phyloP scores from a whole-genome alignment of 2,113 vertebrate genomes.

The Callopanchax toddi region DNA sequence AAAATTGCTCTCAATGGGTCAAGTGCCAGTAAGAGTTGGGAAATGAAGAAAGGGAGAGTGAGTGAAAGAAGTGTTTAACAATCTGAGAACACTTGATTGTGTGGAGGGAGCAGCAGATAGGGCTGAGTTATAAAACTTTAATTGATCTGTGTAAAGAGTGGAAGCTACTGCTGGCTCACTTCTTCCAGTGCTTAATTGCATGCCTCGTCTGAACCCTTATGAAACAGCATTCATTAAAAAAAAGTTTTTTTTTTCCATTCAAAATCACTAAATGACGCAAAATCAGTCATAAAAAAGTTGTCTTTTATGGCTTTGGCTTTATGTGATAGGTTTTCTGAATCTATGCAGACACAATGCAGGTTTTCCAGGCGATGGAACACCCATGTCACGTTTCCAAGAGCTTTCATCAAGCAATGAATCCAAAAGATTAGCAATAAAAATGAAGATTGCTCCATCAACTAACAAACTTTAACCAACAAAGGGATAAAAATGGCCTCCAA shows the following conservation, averaged over 20 bases:
- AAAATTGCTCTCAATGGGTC: slow-evolving; percentile 76
- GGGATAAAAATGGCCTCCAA: too few species aligned
- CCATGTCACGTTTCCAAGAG: slow-evolving; percentile 33
- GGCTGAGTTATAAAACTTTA: slow-evolving; percentile 78
- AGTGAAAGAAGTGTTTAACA: slow-evolving; percentile 67
- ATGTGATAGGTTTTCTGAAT: slow-evolving; percentile 78
- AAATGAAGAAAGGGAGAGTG: slow-evolving; percentile 33
- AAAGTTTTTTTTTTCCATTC: slow-evolving; percentile 68
- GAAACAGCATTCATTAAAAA: slow-evolving; percentile 80
- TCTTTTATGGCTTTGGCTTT: slow-evolving; percentile 71
- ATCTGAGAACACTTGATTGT: slow-evolving; percentile 80
- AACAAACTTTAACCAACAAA: too few species aligned
- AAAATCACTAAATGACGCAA: slow-evolving; percentile 78
- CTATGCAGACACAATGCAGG: slow-evolving; percentile 58
- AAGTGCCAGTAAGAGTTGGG: slow-evolving; percentile 68
- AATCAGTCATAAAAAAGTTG: slow-evolving; percentile 75
- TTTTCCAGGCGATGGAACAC: slow-evolving; percentile 60
- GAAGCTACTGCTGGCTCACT: slow-evolving; percentile 77
- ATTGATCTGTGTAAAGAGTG: slow-evolving; percentile 80
- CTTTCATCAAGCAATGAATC: slow-evolving; percentile 42
- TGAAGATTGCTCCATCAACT: too few species aligned
- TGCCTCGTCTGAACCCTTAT: slow-evolving; percentile 69
- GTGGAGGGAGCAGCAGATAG: slow-evolving; percentile 77
- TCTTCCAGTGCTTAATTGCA: slow-evolving; percentile 76
- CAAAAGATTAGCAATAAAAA: slow-evolving; percentile 38